Evolutionary conservation across 2,797 vertebrate genomes (phyloP), one percentile per base, ranked within the genome.

Genomic region (Takifugu rubripes): DNA sequence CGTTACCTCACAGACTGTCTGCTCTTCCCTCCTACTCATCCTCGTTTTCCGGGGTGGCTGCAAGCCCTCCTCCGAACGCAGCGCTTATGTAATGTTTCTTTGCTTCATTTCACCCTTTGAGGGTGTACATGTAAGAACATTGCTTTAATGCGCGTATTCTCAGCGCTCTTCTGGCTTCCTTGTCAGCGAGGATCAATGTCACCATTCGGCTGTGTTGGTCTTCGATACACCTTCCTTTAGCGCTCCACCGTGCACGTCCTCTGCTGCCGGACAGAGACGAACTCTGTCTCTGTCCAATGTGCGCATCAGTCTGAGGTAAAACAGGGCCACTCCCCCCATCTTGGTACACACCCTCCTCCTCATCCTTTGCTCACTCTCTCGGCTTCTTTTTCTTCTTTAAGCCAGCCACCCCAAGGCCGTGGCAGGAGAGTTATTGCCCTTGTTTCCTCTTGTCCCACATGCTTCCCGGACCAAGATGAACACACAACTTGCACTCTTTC

Each of bases 11-110:
- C 5, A 52, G 49, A 9, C 29, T 24, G 2, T 51, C 47, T 50
- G 56, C 59, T 46, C 43, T 48, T 63, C 0, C 5, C 67, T 54
- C 42, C 56, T 43, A 9, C 56, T 63, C 54, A 25, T 52, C 33
- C 61, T 11, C 46, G 31, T 64, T 65, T 78, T 61, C 43, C 44
- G 49, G 55, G 25, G 58, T 72, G 56, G 62, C 54, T 59, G 33
- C 61, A 61, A 61, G 63, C 51, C 72, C 61, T 66, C 74, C 61
- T 70, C 71, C 62, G 58, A 70, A 43, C 74, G 77, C 64, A 75
- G 65, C 63, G 66, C 81, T 89, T 89, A 88, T 80, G 77, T 85
- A 88, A 91, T 81, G 55, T 76, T 78, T 78, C 62, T 49, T 81
- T 74, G 83, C 83, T 72, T 85, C 79, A 77, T 44, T 80, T 77